Percentiles rank a stretch among this genome's conserved stretches.
Conservation (phyloP, 2,888 invertebrate species). For the Mactromeris polynyma region DNA sequence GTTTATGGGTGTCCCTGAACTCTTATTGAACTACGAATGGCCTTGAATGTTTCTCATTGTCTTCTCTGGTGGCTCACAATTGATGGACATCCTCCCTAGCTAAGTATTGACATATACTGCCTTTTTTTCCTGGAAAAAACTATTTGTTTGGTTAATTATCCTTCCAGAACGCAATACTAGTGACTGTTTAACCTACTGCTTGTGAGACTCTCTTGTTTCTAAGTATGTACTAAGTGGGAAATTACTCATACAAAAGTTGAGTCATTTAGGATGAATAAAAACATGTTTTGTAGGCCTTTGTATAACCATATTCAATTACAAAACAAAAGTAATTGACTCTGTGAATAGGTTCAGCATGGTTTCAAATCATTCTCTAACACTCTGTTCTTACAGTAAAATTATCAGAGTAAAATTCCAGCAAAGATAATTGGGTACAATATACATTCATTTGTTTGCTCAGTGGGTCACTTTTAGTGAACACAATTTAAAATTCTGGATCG, state of each 20-base stretch:
- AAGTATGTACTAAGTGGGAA: background rate
- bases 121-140: background rate
- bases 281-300: background rate
- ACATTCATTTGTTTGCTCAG: no score
- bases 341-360: background rate
- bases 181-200: background rate
- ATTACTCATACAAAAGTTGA: background rate
- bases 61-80: background rate
- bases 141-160: background rate
- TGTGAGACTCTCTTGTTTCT: background rate
- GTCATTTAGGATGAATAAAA: conserved; percentile 9
- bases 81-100: background rate
- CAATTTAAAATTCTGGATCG: no score
- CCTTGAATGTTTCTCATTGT: conserved; percentile 23
- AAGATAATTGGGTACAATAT: background rate
- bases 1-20: conserved; percentile 27
- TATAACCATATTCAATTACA: background rate
- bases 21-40: conserved; percentile 14
- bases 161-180: background rate
- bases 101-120: background rate
- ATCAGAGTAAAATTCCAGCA: background rate
- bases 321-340: background rate
- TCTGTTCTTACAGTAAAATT: background rate
- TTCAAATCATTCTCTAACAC: background rate
- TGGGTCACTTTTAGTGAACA: no score